Conservation (phyloP, 2,113 vertebrate genomes). For the Grantiella picta region DNA sequence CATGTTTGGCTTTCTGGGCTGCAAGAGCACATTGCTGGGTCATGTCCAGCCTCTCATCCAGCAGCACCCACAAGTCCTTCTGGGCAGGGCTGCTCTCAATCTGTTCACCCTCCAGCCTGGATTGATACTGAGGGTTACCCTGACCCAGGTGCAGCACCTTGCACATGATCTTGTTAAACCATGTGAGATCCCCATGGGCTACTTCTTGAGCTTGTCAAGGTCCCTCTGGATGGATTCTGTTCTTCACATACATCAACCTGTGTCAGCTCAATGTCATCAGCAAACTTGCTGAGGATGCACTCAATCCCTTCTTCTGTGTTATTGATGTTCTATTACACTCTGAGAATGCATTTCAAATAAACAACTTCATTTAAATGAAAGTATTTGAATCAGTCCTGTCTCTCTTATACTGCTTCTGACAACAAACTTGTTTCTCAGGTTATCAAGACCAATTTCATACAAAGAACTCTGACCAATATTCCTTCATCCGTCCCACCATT, state of each 20-base stretch:
- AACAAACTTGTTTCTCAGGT: background rate
- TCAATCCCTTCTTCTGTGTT: background rate
- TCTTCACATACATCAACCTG: background rate
- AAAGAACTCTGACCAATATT: background rate
- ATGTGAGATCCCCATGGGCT: background rate
- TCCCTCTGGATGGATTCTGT: background rate
- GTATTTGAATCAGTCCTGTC: background rate
- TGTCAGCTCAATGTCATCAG: background rate
- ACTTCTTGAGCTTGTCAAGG: background rate
- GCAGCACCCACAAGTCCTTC: background rate
- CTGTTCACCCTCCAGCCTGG: background rate
- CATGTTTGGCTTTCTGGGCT: fast-evolving
- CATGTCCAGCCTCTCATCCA: background rate
- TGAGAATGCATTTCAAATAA: background rate
- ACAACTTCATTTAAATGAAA: background rate
- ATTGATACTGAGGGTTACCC: background rate
- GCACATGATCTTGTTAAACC: background rate
- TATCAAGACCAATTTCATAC: background rate
- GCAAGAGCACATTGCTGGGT: too few species aligned
- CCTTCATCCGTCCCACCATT: background rate
- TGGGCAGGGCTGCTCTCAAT: fast-evolving
- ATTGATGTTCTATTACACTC: background rate
- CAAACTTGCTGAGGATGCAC: background rate
- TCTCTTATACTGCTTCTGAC: background rate
- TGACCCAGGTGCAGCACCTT: background rate